These are phyloP conservation scores for Neomonachus schauinslandi DNA, from an alignment of 2,113 vertebrate genomes.

Conservation along the genomic window DNA sequence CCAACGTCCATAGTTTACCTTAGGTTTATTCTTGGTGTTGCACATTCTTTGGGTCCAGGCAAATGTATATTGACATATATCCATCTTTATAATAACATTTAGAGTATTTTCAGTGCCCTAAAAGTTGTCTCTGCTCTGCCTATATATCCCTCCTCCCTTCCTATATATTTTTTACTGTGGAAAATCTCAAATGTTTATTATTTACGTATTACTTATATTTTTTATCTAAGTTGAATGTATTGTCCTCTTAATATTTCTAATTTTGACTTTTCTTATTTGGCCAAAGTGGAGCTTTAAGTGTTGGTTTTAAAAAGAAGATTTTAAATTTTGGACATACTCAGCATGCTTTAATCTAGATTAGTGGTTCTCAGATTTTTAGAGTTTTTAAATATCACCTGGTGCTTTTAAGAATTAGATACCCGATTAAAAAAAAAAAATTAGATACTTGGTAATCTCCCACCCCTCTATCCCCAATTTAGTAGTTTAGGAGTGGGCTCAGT, in stretches of 20 bases:
- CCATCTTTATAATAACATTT: neutral
- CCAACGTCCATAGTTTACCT: neutral
- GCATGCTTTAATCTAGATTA: neutral
- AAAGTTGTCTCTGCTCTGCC: neutral
- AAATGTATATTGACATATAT: neutral
- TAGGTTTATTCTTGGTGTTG: neutral
- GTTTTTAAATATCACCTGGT: neutral
- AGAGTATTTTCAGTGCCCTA: neutral
- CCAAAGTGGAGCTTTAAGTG: neutral
- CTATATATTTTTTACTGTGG: neutral
- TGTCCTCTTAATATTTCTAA: neutral
- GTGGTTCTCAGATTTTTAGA: neutral
- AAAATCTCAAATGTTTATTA: neutral
- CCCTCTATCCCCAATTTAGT: neutral
- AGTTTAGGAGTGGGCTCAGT: neutral
- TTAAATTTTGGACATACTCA: neutral
- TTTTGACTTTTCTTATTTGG: slow-evolving; percentile 2
- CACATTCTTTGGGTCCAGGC: neutral
- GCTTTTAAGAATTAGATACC: neutral
- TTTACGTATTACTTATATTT: neutral
- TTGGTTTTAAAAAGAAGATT: neutral
- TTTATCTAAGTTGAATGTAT: neutral
- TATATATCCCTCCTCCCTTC: neutral
- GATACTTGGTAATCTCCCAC: neutral
- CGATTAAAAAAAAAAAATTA: neutral